Conservation (phyloP, 2,113 vertebrate genomes). For the Vulpes lagopus region DNA sequence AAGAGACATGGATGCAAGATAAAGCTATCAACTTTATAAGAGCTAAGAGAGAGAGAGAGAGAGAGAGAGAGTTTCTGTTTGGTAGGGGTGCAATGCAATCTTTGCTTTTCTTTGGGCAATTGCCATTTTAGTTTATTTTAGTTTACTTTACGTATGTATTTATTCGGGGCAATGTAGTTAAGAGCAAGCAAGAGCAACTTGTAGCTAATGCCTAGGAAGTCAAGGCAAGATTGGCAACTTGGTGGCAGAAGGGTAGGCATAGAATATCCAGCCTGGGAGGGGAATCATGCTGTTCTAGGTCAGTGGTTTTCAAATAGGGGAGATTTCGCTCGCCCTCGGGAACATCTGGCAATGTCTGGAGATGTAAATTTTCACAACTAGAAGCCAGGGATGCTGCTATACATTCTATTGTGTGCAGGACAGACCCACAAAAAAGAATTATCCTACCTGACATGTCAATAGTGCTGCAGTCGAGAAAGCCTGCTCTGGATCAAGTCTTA, state of each 20-base stretch:
- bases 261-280: neutral
- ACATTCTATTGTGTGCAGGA: fast-evolving
- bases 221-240: neutral
- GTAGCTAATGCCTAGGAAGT: neutral
- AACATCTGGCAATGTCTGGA: neutral
- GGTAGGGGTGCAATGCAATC: neutral
- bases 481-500: neutral
- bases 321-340: neutral
- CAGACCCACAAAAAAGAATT: neutral
- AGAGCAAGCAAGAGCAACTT: neutral
- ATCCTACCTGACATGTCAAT: neutral
- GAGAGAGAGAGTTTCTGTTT: neutral
- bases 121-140: slow-evolving; percentile 2
- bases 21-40: neutral
- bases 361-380: neutral
- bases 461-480: neutral
- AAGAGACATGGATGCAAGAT: neutral
- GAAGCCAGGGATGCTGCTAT: neutral
- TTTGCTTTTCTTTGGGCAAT: neutral
- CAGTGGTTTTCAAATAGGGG: neutral
- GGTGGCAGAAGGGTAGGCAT: neutral
- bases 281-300: neutral
- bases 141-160: neutral
- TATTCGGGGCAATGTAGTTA: neutral
- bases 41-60: neutral